phyloP scores from a whole-genome alignment of 1,140 invertebrate genomes.

The Penaeus chinensis region DNA sequence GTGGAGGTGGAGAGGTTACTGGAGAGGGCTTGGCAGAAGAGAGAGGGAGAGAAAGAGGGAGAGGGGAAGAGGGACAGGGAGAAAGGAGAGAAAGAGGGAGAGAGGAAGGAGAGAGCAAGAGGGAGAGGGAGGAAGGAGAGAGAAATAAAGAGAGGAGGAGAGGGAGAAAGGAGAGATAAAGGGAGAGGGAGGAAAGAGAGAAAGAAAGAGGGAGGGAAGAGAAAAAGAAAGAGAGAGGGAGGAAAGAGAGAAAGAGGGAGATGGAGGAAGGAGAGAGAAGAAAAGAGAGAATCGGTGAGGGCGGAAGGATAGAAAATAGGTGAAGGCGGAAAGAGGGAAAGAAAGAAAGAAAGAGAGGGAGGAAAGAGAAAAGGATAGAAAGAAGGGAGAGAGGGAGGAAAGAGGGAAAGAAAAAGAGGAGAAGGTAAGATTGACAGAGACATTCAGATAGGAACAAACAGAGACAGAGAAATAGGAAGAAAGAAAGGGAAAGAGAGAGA shows the following conservation, averaged over 20 bases:
- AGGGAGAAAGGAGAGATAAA: too few relatives aligned
- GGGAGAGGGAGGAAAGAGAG: neutral
- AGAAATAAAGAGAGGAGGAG: neutral
- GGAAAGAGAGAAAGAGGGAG: too few relatives aligned
- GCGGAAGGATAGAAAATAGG: neutral
- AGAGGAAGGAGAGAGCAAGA: neutral
- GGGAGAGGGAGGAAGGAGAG: neutral
- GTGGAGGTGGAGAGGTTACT: neutral
- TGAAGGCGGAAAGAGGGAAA: neutral
- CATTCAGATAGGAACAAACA: too few relatives aligned
- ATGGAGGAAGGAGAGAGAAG: too few relatives aligned
- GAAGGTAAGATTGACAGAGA: neutral
- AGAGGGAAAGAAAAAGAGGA: neutral
- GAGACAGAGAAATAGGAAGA: neutral
- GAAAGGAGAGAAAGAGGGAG: neutral
- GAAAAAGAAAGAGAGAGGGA: too few relatives aligned
- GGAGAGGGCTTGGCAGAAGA: too few relatives aligned
- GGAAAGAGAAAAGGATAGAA: slow-evolving; percentile 1
- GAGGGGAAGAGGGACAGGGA: neutral
- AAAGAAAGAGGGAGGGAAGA: too few relatives aligned
- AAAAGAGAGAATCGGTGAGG: too few relatives aligned
- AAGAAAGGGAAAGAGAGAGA: neutral
- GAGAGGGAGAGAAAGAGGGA: too few relatives aligned
- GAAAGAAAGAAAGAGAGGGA: neutral
- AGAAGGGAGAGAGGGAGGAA: neutral